Base-by-base conservation (phyloP, 92 coral and sea anemone species). In the Zoanthus sansibaricus region DNA sequence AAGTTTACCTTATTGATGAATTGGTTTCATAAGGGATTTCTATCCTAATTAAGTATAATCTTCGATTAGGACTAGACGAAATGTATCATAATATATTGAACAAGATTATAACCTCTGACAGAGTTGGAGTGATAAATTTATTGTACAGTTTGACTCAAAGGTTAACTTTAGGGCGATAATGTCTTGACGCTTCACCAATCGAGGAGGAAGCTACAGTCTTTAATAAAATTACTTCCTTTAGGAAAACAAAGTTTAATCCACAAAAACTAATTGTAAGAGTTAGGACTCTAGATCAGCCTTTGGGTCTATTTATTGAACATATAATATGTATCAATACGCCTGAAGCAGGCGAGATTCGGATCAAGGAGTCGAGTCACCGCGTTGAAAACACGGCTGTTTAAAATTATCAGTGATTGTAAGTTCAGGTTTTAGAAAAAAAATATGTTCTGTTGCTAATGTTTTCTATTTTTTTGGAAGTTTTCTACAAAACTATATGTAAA, bases 1-100 rank as follows among this genome's bases (percentile, higher is more conserved):
- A 78, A 91, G 96, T 95, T 93, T 95, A 91, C 98, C 86, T 87
- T 85, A 89, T 79, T 89, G 93, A 87, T 92, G 91, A 86, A 83
- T 88, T 86, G 94, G 94, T 93, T 95, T 94, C 88, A 82, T 71
- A 88, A 88, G 93, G 88, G 91, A 91, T 55, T 92, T 87, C 94
- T 87, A 59, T 77, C 88, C 90, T 93, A 94, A 94, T 94, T 91
- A 93, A 87, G 89, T 89, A 87, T 94, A 94, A 94, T 94, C 98
- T 92, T 77, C 83, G 96, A 93, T 93, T 93, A 93, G 87, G 86
- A 88, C 78, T 88, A 77, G 47, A 72, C 56, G 30, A 75, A 88
- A 92, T 76, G 86, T 83, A 77, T 89, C 85, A 86, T 88, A 88
- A 78, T 88, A 88, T 87, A 88, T 72, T 84, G 86, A 58, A 80